A percentile compares a stretch with the other conserved stretches of the same genome.
Evolutionary conservation across 2,888 invertebrate species (phyloP).

Genomic region (Heliconius hortense): DNA sequence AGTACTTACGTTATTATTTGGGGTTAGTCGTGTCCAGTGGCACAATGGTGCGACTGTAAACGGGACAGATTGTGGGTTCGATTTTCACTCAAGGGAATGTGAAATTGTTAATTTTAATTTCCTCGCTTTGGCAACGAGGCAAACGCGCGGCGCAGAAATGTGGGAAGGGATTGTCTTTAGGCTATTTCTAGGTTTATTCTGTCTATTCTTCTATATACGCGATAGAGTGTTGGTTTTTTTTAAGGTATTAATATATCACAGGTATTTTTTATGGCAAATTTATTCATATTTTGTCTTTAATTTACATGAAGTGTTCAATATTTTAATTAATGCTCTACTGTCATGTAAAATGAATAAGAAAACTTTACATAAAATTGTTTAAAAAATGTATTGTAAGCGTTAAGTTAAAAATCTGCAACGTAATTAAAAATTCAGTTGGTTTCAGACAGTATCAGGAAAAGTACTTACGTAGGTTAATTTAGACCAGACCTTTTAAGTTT

Average conservation of each 20-base stretch:
- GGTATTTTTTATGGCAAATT: no score
- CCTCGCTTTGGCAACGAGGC: no score
- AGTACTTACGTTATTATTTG: not conserved
- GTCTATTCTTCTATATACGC: no score
- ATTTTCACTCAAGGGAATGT: not conserved
- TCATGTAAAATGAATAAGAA: not conserved
- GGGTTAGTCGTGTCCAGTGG: not conserved
- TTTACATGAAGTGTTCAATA: no score
- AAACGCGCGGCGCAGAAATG: no score
- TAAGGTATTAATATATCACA: no score
- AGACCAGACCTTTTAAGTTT: conserved; percentile 30
- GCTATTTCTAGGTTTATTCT: no score
- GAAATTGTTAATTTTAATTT: no score
- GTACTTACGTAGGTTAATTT: conserved; percentile 55
- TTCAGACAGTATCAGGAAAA: conserved; percentile 58
- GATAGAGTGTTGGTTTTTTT: no score
- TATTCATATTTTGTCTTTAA: no score
- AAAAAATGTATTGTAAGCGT: conserved; percentile 60
- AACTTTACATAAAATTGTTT: not conserved
- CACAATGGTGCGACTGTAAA: not conserved
- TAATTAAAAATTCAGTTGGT: conserved; percentile 75
- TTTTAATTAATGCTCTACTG: not conserved
- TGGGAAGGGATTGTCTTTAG: no score
- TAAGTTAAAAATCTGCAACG: conserved; percentile 70
- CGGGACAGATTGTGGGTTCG: not conserved